Conservation (phyloP, 2,888 invertebrate genomes). For the Nineta flava region DNA sequence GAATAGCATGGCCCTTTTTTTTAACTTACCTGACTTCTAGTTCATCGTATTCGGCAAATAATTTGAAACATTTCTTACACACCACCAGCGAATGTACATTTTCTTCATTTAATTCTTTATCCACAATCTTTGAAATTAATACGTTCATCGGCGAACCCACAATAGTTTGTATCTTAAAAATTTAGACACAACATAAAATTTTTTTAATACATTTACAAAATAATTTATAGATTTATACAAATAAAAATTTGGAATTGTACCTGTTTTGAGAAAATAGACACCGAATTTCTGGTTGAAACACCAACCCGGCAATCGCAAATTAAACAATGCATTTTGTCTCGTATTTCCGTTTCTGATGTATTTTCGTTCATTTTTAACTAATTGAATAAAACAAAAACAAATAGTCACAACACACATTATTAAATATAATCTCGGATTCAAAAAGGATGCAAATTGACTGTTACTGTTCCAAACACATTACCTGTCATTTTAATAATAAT, state of each 20-base stretch:
- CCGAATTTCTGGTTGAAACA: slow-evolving; percentile 33
- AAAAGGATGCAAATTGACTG: neutral
- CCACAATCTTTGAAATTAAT: slow-evolving; percentile 30
- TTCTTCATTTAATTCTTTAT: slow-evolving; percentile 32
- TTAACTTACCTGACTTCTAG: slow-evolving; percentile 30
- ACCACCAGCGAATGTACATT: slow-evolving; percentile 37
- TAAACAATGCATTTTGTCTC: slow-evolving; percentile 32
- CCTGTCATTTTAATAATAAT: neutral
- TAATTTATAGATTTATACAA: neutral
- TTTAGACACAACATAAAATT: neutral
- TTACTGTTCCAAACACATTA: neutral
- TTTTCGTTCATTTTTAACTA: slow-evolving; percentile 17
- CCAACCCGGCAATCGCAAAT: slow-evolving; percentile 42
- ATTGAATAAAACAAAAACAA: neutral
- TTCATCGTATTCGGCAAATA: slow-evolving; percentile 44
- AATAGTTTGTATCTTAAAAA: slow-evolving; percentile 18
- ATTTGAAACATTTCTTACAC: slow-evolving; percentile 51
- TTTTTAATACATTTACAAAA: too few species aligned
- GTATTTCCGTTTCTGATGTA: slow-evolving; percentile 10
- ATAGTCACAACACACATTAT: neutral
- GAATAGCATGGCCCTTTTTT: too few species aligned
- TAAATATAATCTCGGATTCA: neutral
- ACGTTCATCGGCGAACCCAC: slow-evolving; percentile 20
- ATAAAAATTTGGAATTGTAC: slow-evolving; percentile 16
- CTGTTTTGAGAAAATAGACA: slow-evolving; percentile 33